A percentile compares a stretch with the other conserved stretches of the same genome.
Evolutionary conservation across 2,797 vertebrate species (phyloP).

Genomic region (Karalla daura): DNA sequence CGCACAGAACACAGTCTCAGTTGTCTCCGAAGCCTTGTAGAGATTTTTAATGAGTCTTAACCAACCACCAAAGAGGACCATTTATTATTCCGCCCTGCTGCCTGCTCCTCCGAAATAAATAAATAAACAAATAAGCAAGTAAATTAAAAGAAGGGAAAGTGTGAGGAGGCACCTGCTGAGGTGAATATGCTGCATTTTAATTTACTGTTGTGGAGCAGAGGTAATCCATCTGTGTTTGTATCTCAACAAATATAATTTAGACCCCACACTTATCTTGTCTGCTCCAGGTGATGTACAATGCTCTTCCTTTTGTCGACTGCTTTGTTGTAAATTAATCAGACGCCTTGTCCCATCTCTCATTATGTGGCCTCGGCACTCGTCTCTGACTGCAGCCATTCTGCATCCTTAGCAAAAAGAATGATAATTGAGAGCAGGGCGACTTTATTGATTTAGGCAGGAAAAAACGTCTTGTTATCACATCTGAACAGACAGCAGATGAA

Average conservation of each 20-base stretch:
- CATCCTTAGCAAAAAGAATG: slow-evolving; percentile 51
- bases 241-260: slow-evolving; percentile 77
- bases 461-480: slow-evolving; percentile 60
- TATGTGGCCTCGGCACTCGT: slow-evolving; percentile 35
- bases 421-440: slow-evolving; percentile 59
- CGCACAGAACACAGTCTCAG: slow-evolving; percentile 44
- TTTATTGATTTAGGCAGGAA: slow-evolving; percentile 56
- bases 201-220: slow-evolving; percentile 61
- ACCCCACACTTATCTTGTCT: slow-evolving; percentile 63
- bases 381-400: slow-evolving; percentile 26
- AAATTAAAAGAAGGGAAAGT: slow-evolving; percentile 34
- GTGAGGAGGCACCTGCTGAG: slow-evolving; percentile 47
- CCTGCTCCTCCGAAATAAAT: slow-evolving; percentile 36
- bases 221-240: slow-evolving; percentile 79
- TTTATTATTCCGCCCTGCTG: slow-evolving; percentile 72
- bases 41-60: slow-evolving; percentile 77
- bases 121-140: slow-evolving; percentile 57
- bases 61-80: slow-evolving; percentile 59
- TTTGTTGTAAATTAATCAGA: slow-evolving; percentile 72
- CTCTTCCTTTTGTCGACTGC: slow-evolving; percentile 58
- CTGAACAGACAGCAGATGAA: slow-evolving; percentile 43
- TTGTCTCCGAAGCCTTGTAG: slow-evolving; percentile 37
- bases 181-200: slow-evolving; percentile 69
- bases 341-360: slow-evolving; percentile 62
- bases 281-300: slow-evolving; percentile 67